Conservation (phyloP, 2,797 vertebrate genomes). For the Mormyrus proboscirostris region DNA sequence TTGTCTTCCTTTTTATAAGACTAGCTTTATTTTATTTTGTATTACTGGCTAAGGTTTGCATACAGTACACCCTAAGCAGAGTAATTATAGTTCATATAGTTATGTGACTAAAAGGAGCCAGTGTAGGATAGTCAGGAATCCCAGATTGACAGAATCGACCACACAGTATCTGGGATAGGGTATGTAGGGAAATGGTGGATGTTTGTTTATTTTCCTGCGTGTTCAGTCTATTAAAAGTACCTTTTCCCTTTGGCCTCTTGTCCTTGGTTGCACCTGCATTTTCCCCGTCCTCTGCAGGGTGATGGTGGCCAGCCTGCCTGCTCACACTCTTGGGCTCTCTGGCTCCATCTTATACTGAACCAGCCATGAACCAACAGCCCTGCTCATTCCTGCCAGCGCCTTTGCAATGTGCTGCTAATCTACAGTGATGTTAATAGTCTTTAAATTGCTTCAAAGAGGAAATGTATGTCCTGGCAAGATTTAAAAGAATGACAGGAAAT, state of each 20-base stretch:
- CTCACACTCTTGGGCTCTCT: not conserved
- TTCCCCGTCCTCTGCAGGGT: not conserved
- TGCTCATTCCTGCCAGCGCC: not conserved
- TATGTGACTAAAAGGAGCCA: not conserved
- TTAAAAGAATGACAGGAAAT: conserved; percentile 8
- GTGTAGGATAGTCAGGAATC: not conserved
- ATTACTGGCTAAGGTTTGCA: not conserved
- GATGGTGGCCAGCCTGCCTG: not conserved
- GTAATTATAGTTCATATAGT: not conserved
- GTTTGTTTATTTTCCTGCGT: not conserved
- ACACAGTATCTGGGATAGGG: not conserved
- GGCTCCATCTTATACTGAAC: not conserved
- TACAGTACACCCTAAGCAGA: not conserved
- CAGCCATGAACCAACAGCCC: not conserved
- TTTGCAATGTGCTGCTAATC: not conserved
- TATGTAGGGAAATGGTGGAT: not conserved
- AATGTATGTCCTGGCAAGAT: conserved; percentile 8
- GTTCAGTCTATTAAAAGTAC: not conserved
- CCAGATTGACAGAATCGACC: not conserved
- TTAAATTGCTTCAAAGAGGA: conserved; percentile 12
- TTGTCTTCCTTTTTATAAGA: not conserved
- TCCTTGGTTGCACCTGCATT: not conserved
- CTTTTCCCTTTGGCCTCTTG: not conserved
- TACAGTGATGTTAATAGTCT: conserved; percentile 13
- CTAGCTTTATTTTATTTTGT: not conserved